phyloP scores from a whole-genome alignment of 53 echinoderm and acorn worm species.

The Hippasteria phrygiana region DNA sequence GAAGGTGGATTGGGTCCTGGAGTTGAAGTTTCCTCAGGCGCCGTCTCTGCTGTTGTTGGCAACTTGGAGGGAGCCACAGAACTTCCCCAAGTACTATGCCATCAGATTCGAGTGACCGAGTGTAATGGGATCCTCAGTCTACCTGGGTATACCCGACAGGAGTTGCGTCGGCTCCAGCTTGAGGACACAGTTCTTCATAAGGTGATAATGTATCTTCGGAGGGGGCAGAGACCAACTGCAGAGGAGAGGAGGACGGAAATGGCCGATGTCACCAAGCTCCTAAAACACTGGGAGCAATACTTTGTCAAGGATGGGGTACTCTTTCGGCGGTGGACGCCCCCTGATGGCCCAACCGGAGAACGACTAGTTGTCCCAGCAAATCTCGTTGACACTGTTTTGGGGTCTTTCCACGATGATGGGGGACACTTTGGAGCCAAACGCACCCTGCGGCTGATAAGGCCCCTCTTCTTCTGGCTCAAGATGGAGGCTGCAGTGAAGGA shows the following conservation, averaged over 20 bases:
- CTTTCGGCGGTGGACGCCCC: background rate
- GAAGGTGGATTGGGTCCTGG: background rate
- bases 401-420: constrained; percentile 28
- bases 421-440: constrained; percentile 58
- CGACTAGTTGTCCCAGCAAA: constrained; percentile 15
- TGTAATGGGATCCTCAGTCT: constrained; percentile 15
- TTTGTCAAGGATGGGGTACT: constrained; percentile 21
- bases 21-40: background rate
- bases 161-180: background rate
- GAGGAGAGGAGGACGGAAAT: constrained; percentile 4
- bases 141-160: constrained; percentile 25
- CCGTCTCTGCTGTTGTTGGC: constrained; percentile 11
- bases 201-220: constrained; percentile 18
- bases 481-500: constrained; percentile 20
- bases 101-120: constrained; percentile 3
- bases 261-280: background rate
- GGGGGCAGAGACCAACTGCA: constrained; percentile 5
- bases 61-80: background rate
- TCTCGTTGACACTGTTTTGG: background rate
- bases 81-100: background rate
- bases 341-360: background rate
- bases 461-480: constrained; percentile 50
- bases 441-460: constrained; percentile 8
- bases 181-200: background rate
- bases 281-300: constrained; percentile 24